Percentiles rank a stretch among this genome's conserved stretches.
These are phyloP conservation scores for Sturnus vulgaris DNA, from an alignment of 2,113 vertebrate species.

Conservation along the genomic window DNA sequence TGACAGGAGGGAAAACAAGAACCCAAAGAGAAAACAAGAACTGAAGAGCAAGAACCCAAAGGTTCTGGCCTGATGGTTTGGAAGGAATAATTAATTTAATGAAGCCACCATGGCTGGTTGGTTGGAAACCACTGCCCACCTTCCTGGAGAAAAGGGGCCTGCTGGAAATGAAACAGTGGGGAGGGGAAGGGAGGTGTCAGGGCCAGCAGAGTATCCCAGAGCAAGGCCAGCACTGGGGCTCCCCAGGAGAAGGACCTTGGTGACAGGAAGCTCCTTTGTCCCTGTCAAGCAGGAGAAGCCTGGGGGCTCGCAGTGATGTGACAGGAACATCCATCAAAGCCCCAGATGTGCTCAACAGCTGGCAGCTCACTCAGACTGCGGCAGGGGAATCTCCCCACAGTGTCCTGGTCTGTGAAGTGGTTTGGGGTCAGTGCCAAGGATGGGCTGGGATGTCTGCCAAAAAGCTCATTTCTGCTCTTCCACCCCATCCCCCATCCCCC, in stretches of 20 bases:
- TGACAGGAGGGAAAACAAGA: background rate
- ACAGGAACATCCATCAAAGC: background rate
- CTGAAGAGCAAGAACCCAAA: background rate
- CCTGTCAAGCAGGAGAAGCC: background rate
- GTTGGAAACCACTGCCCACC: background rate
- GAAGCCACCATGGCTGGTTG: background rate
- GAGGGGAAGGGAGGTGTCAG: background rate
- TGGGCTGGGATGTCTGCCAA: background rate
- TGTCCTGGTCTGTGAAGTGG: background rate
- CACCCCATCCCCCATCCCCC: background rate
- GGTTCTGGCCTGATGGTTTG: background rate
- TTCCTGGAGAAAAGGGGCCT: background rate
- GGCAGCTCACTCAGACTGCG: background rate
- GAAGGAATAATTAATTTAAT: background rate
- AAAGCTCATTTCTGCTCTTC: background rate
- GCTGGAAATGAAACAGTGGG: background rate
- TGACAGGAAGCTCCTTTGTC: background rate
- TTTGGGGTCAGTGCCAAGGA: background rate
- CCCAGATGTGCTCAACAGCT: background rate
- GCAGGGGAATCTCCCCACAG: accelerated
- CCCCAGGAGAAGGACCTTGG: accelerated
- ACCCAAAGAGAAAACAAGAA: background rate
- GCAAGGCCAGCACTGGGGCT: background rate
- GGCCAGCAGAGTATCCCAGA: background rate
- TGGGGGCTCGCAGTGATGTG: accelerated